A percentile compares a stretch with the other conserved stretches of the same genome.
Conservation (phyloP, 1,140 invertebrate species). For the Neodiprion lecontei region DNA sequence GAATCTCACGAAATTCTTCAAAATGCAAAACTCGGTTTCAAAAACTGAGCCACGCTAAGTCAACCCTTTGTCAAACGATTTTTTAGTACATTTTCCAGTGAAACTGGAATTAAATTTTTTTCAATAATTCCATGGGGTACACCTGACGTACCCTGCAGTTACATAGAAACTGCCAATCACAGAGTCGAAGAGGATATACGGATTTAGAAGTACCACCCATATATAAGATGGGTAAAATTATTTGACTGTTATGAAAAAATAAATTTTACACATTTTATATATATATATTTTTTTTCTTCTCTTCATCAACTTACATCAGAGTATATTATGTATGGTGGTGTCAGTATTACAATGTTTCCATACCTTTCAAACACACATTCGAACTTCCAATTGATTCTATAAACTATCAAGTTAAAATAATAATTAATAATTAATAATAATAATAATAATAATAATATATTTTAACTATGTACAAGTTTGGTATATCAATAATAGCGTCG, state of each 20-base stretch:
- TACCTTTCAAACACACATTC: constrained; percentile 11
- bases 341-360: background rate
- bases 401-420: constrained; percentile 22
- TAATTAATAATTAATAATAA: constrained; percentile 9
- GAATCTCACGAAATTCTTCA: no score
- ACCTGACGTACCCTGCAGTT: no score
- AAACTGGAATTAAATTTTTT: no score
- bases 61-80: no score
- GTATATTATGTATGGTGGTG: background rate
- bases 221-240: no score
- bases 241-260: background rate
- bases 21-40: no score
- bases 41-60: no score
- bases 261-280: constrained; percentile 2
- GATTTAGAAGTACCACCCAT: no score
- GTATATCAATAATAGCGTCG: constrained; percentile 13
- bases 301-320: background rate
- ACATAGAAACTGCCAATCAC: no score
- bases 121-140: no score
- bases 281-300: background rate
- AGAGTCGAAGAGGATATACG: no score
- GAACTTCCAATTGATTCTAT: constrained; percentile 17
- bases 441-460: constrained; percentile 27
- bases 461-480: constrained; percentile 29
- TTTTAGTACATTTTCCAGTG: no score